Evolutionary conservation across 2,113 vertebrate species (phyloP).

Genomic region (Callopanchax toddi): DNA sequence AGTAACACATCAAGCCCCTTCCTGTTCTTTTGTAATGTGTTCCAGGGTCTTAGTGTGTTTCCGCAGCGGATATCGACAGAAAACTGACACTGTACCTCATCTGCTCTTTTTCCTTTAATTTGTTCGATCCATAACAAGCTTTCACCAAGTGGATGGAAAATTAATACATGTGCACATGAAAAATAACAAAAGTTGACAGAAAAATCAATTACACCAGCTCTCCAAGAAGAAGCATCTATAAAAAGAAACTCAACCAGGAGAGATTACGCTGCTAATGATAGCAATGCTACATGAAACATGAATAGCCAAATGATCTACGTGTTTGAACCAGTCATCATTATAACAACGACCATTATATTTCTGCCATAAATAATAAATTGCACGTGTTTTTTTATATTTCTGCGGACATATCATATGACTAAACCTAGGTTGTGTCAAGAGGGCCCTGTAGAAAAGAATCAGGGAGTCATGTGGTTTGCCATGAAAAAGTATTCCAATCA

Average conservation of each 20-base stretch:
- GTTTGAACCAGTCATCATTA: no score
- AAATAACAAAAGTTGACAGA: conserved; percentile 33
- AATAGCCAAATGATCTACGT: no score
- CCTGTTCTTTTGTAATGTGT: conserved; percentile 8
- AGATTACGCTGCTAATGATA: conserved; percentile 6
- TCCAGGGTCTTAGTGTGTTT: conserved; percentile 12
- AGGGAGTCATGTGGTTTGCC: no score
- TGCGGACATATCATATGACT: no score
- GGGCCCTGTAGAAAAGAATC: no score
- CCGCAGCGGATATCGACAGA: neutral
- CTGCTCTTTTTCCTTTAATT: conserved; percentile 13
- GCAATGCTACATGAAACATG: neutral
- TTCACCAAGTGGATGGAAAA: conserved; percentile 18
- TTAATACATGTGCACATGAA: conserved; percentile 29
- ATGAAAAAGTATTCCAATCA: no score
- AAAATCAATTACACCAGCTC: conserved; percentile 41
- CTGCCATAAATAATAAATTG: no score
- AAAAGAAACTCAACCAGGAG: conserved; percentile 17
- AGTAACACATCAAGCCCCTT: neutral
- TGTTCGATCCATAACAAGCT: conserved; percentile 19
- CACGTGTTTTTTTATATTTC: no score
- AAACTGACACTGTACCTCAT: conserved; percentile 7
- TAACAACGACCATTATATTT: no score
- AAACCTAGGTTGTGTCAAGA: no score
- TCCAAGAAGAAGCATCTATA: conserved; percentile 26